A percentile compares a stretch with the other conserved stretches of the same genome.
Evolutionary conservation across 2,888 invertebrate genomes (phyloP).

Genomic region (Eilema depressum): DNA sequence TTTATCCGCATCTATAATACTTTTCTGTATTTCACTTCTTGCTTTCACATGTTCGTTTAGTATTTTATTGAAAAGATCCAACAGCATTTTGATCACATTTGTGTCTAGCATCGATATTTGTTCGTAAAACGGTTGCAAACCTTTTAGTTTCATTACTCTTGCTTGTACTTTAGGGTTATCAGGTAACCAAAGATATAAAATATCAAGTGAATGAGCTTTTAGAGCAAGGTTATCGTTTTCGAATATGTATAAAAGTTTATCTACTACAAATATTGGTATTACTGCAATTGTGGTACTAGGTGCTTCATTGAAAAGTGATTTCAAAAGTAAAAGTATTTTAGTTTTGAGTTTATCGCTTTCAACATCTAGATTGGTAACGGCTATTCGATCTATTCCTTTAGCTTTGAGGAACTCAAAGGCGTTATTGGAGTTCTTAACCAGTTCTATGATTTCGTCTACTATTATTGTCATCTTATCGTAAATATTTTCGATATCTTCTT

Average conservation of each 20-base stretch:
- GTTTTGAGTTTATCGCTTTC: constrained; percentile 56
- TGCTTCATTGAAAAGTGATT: constrained; percentile 62
- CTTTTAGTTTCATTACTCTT: constrained; percentile 73
- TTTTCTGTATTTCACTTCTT: constrained; percentile 51
- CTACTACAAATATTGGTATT: constrained; percentile 65
- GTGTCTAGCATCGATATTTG: constrained; percentile 68
- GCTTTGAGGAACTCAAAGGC: constrained; percentile 65
- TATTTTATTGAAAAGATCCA: constrained; percentile 74
- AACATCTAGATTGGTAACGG: constrained; percentile 56
- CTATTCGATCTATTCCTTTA: constrained; percentile 66
- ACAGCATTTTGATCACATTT: constrained; percentile 56
- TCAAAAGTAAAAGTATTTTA: constrained; percentile 60
- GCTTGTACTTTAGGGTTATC: constrained; percentile 71
- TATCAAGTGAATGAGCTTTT: constrained; percentile 68
- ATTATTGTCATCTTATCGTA: constrained; percentile 55
- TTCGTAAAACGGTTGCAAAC: constrained; percentile 72
- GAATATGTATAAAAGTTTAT: constrained; percentile 70
- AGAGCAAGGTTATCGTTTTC: constrained; percentile 64
- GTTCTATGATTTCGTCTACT: constrained; percentile 56
- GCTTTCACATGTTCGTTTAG: constrained; percentile 69
- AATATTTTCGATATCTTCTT: constrained; percentile 51
- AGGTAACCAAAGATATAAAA: constrained; percentile 71
- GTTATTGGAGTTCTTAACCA: constrained; percentile 56
- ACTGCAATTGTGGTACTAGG: constrained; percentile 59
- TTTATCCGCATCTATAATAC: constrained; percentile 55